Evolutionary conservation across 2,113 vertebrate species (phyloP), one percentile per base, ranked within the genome.

Genomic region (Corythornis madagascariensis): DNA sequence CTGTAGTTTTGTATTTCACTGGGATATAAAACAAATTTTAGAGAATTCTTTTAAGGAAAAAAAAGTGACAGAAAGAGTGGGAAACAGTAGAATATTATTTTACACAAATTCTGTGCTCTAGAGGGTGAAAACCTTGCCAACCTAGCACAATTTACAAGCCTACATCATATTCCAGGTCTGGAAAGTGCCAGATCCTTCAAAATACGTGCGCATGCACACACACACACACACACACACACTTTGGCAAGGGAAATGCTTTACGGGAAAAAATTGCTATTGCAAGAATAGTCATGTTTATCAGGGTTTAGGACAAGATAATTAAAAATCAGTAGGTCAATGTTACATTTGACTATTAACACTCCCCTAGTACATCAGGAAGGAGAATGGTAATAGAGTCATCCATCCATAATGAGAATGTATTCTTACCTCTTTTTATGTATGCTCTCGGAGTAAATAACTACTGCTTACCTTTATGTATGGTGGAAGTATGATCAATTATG

Each of bases 101-200:
- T 95, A 97, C 96, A 95, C 88, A 85, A 90, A 48, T 95, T 95
- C 89, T 92, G 89, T 96, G 83, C 91, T 96, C 95, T 90, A 28
- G 95, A 97, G 93, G 95, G 84, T 47, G 45, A 88, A 89, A 57
- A 38, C 95, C 86, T 97, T 97, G 97, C 97, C 89, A 97, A 65
- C 83, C 89, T 84, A 96, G 96, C 96, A 97, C 90, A 97, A 96
- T 97, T 97, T 97, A 95, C 95, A 97, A 97, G 95, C 93, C 95
- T 97, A 96, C 83, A 88, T 97, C 91, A 97, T 95, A 96, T 97
- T 97, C 94, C 96, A 97, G 85, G 75, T 28, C 88, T 97, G 95
- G 92, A 95, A 97, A 95, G 85, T 95, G 88, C 82, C 88, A 89
- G 60, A 91, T 60, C 22, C 73, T 97, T 97, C 97, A 96, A 93